These are phyloP conservation scores for Spongilla lacustris DNA, from an alignment of 37 sponge, comb jelly and placozoan genomes.

Conservation along the genomic window DNA sequence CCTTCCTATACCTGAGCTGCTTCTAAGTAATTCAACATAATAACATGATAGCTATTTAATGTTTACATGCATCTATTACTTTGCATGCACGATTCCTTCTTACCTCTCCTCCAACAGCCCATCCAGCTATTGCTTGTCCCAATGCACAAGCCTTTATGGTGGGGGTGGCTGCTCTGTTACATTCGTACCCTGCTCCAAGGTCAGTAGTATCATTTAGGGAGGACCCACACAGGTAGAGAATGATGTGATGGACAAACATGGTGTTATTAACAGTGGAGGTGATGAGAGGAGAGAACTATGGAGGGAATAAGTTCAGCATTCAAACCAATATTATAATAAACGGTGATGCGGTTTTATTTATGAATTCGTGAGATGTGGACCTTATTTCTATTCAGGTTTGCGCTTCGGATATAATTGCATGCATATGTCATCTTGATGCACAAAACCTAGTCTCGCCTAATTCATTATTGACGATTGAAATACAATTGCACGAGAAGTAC, in stretches of 20 bases:
- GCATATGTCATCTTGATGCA: too few species aligned
- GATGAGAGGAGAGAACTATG: constrained; percentile 32
- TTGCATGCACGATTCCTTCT: background rate
- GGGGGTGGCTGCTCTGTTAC: background rate
- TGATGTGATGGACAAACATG: constrained; percentile 59
- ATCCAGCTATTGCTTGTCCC: constrained; percentile 36
- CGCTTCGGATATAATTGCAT: too few species aligned
- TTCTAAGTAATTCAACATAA: too few species aligned
- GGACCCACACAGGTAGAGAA: constrained; percentile 46
- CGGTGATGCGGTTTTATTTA: too few species aligned
- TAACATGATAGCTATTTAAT: too few species aligned
- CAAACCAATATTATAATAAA: too few species aligned
- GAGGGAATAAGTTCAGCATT: background rate
- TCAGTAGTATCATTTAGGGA: constrained; percentile 3
- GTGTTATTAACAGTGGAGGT: constrained; percentile 12
- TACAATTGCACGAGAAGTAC: too few species aligned
- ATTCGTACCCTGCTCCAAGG: background rate
- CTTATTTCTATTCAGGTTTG: too few species aligned
- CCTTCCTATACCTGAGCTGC: too few species aligned
- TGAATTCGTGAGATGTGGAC: too few species aligned
- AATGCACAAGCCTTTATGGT: background rate
- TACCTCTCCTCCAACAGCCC: constrained; percentile 75
- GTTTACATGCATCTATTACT: background rate
- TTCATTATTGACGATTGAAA: too few species aligned
- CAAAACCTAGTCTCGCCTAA: too few species aligned